phyloP scores from a whole-genome alignment of 2,113 vertebrate species.

The Mungos mungo region DNA sequence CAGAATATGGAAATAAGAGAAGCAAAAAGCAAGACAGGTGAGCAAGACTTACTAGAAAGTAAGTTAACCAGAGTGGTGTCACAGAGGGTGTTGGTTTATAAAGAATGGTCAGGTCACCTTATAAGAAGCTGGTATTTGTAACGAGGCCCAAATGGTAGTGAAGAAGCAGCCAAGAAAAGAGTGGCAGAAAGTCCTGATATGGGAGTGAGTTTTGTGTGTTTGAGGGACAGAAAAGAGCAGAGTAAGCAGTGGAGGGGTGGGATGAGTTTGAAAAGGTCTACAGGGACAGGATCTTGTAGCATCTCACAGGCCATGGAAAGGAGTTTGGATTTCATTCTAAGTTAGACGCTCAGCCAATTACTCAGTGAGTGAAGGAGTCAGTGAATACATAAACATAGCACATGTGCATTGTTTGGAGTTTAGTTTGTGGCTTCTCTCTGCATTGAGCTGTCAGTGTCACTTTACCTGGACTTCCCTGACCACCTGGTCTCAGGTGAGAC shows the following conservation, averaged over 20 bases:
- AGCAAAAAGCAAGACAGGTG: neutral
- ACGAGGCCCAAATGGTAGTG: neutral
- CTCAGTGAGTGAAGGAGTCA: too few relatives aligned
- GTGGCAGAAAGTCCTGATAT: neutral
- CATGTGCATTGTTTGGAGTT: rapidly evolving
- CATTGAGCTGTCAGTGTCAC: neutral
- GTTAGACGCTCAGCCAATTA: neutral
- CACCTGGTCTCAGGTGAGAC: neutral
- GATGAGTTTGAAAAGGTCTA: neutral
- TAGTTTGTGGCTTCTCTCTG: neutral
- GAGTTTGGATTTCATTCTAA: neutral
- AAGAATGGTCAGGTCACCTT: neutral
- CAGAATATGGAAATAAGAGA: neutral
- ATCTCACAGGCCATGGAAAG: neutral
- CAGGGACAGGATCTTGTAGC: neutral
- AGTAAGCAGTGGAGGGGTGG: neutral
- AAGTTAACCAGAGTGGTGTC: neutral
- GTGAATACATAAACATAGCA: rapidly evolving
- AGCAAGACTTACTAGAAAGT: neutral
- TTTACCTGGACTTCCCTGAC: neutral
- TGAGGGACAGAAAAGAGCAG: neutral
- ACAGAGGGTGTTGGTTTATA: neutral
- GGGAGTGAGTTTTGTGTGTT: neutral
- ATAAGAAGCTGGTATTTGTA: neutral
- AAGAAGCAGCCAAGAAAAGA: neutral